Base-by-base conservation (phyloP, 1,140 invertebrate species). In the Cecropterus lyciades region DNA sequence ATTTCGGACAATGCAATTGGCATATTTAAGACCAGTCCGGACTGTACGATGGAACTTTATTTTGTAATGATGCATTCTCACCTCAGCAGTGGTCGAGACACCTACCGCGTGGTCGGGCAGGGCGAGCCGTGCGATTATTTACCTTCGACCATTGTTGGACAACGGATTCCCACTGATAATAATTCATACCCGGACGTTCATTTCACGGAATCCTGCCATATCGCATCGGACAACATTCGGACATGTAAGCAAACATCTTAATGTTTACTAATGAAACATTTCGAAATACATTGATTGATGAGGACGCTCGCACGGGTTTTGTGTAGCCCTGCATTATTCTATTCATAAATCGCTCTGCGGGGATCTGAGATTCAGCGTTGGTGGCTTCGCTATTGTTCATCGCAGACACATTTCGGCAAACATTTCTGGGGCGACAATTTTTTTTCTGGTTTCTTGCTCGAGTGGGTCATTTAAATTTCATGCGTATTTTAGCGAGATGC, bases 171-270 rank as follows among this genome's bases (percentile, higher is more conserved):
- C 68, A 79, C 73, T 70, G 57, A 62, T 74, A 76, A 80, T 87
- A 84, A 82, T 79, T 79, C 72, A 83, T 77, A 72, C 67, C 70
- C 53, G 67, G 56, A 74, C 70, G 68, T 72, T 79, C 71, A 81
- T 83, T 91, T 89, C 86, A 84, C 75, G 78, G 84, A 91, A 91
- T 78, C 65, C 70, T 68, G 60, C 63, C 76, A 67, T 72, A 80
- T 81, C 72, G 76, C 63, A 67, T 59, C 69, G 69, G 73, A 83
- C 81, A 88, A 80, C 81, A 87, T 77, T 81, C 73, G 79, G 78
- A 85, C 84, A 86, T 87, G 84, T 89, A 89, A 88, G 89, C 87
- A 91, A 91, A 91, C 87, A 91, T 91, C 89, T 91, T 89, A 91
- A 91, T 91, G 87, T 89, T 88, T 88, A 89, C 89, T 89, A 89